Percentiles rank a stretch among this genome's conserved stretches.
Evolutionary conservation across 2,888 invertebrate genomes (phyloP).

Genomic region (Drosophila mimetica): DNA sequence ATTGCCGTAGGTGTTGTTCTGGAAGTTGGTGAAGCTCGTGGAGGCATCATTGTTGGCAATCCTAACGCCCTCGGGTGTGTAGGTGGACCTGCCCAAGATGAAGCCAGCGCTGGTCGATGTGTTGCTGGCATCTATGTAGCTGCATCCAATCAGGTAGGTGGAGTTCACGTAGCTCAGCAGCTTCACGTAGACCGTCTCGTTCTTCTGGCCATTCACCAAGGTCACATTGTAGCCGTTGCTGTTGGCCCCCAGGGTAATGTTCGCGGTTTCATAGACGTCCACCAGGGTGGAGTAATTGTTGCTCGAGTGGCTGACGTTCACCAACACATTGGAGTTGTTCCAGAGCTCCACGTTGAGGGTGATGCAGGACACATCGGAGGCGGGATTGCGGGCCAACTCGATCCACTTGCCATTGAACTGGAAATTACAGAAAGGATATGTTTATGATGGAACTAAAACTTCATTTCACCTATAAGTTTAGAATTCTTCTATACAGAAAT

Average conservation of each 20-base stretch:
- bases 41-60: conserved; percentile 45
- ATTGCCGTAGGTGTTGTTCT: conserved; percentile 12
- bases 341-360: background rate
- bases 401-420: conserved; percentile 57
- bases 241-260: conserved; percentile 26
- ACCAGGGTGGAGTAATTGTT: conserved; percentile 22
- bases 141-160: conserved; percentile 58
- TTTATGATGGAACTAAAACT: background rate
- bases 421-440: background rate
- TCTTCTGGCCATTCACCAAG: background rate
- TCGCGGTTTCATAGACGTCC: conserved; percentile 34
- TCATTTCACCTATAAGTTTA: too few relatives aligned
- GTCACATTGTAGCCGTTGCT: conserved; percentile 51
- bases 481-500: too few relatives aligned
- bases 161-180: conserved; percentile 34
- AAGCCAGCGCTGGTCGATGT: conserved; percentile 50
- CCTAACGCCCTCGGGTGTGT: background rate
- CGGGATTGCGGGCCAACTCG: conserved; percentile 65
- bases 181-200: conserved; percentile 35
- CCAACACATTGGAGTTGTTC: conserved; percentile 32
- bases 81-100: conserved; percentile 33
- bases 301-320: conserved; percentile 47
- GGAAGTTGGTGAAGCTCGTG: conserved; percentile 35
- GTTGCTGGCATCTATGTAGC: conserved; percentile 39
- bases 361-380: conserved; percentile 42